Evolutionary conservation across 2,113 vertebrate genomes (phyloP).

Genomic region (Crotalus horridus): DNA sequence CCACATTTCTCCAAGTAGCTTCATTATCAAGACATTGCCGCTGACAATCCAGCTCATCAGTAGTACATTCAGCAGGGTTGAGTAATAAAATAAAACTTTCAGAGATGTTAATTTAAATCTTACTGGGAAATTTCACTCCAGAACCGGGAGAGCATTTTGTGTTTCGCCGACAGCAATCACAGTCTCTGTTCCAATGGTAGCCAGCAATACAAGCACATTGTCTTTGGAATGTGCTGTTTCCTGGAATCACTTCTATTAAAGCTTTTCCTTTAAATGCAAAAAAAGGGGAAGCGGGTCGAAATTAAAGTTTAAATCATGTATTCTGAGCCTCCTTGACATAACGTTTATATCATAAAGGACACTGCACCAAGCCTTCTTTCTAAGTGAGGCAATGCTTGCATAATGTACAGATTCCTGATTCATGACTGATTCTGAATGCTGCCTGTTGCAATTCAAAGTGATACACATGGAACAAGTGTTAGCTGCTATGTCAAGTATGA

Average conservation of each 20-base stretch:
- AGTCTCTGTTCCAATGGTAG: constrained; percentile 84
- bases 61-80: neutral
- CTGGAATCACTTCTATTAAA: constrained; percentile 70
- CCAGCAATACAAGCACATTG: constrained; percentile 78
- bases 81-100: neutral
- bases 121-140: constrained; percentile 72
- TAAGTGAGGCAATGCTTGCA: constrained; percentile 6
- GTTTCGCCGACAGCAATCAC: constrained; percentile 83
- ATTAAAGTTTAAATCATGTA: constrained; percentile 1
- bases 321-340: neutral
- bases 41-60: neutral
- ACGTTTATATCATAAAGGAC: neutral
- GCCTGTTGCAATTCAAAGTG: neutral
- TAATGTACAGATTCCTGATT: neutral
- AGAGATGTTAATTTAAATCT: constrained; percentile 15
- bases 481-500: neutral
- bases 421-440: accelerated
- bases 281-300: constrained; percentile 33
- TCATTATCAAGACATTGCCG: neutral
- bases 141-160: constrained; percentile 73
- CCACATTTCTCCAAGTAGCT: neutral
- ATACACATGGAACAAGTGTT: neutral
- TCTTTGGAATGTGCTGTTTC: constrained; percentile 73
- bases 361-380: neutral
- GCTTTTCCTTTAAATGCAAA: constrained; percentile 73